Conservation (phyloP, 2,797 vertebrate species). For the Synaphobranchus kaupii region DNA sequence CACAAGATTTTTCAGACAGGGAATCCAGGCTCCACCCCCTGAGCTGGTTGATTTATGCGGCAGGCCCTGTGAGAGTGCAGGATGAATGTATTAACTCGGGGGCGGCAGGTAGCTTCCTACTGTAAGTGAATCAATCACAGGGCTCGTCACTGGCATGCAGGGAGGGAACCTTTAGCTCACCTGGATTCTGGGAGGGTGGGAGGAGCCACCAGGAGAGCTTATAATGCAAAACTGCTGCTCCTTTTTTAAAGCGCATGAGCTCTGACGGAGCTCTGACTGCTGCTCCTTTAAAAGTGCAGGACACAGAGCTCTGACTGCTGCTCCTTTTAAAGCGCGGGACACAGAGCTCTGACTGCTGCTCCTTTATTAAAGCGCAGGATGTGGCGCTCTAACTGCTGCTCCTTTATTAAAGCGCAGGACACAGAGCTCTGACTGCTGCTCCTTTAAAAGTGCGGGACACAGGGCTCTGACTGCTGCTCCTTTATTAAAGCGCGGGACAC, state of each 20-base stretch:
- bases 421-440: not conserved
- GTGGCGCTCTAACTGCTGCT: not conserved
- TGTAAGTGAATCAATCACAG: constrained; percentile 51
- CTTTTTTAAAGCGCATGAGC: not conserved
- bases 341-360: not conserved
- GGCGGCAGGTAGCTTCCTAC: constrained; percentile 58
- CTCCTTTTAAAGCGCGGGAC: not conserved
- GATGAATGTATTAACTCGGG: constrained; percentile 66
- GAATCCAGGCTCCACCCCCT: constrained; percentile 59
- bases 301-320: not conserved
- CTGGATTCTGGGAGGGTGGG: constrained; percentile 32
- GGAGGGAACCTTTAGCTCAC: constrained; percentile 30
- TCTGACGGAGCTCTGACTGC: not conserved
- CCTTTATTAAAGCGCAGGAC: not conserved
- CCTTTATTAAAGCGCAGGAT: no score
- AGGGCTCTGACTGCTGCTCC: not conserved
- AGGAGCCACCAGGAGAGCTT: not conserved
- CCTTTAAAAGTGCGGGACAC: not conserved
- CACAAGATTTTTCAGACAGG: constrained; percentile 61
- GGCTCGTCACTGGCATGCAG: constrained; percentile 44
- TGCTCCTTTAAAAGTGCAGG: not conserved
- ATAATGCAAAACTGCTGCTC: not conserved
- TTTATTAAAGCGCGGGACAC: no score
- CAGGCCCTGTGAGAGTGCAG: constrained; percentile 60
- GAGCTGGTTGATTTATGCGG: constrained; percentile 66